phyloP scores from a whole-genome alignment of 2,797 vertebrate species.

The Phalloptychus januarius region DNA sequence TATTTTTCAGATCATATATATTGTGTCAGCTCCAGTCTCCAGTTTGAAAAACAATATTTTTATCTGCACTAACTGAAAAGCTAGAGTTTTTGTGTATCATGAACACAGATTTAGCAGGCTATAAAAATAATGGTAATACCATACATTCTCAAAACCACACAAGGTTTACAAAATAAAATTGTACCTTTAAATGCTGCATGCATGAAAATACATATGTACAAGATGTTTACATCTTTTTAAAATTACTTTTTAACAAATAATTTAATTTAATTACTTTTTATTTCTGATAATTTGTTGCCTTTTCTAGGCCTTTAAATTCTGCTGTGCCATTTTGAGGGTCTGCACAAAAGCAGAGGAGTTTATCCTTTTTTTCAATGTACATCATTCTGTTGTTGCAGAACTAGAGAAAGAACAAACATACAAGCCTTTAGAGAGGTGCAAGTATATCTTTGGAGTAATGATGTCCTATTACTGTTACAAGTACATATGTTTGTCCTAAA shows the following conservation, averaged over 20 bases:
- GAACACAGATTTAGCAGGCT: neutral
- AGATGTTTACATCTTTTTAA: neutral
- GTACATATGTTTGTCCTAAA: neutral
- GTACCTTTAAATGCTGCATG: neutral
- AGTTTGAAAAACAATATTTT: neutral
- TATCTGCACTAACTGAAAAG: neutral
- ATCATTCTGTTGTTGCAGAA: neutral
- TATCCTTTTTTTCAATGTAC: neutral
- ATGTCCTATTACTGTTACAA: neutral
- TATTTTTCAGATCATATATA: neutral
- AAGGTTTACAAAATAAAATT: neutral
- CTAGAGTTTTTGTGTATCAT: neutral
- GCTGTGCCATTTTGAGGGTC: neutral
- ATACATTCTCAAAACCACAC: neutral
- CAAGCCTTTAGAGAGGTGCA: neutral
- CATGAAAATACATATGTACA: neutral
- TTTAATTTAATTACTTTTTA: neutral
- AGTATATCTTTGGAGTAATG: neutral
- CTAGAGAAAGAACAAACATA: neutral
- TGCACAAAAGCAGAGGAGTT: neutral
- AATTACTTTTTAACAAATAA: neutral
- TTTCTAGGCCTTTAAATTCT: neutral
- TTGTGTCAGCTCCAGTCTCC: neutral
- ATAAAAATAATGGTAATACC: neutral
- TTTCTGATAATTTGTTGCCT: neutral